Evolutionary conservation across 2,797 vertebrate species (phyloP), one percentile per base, ranked within the genome.

Genomic region (Cossypha caffra): DNA sequence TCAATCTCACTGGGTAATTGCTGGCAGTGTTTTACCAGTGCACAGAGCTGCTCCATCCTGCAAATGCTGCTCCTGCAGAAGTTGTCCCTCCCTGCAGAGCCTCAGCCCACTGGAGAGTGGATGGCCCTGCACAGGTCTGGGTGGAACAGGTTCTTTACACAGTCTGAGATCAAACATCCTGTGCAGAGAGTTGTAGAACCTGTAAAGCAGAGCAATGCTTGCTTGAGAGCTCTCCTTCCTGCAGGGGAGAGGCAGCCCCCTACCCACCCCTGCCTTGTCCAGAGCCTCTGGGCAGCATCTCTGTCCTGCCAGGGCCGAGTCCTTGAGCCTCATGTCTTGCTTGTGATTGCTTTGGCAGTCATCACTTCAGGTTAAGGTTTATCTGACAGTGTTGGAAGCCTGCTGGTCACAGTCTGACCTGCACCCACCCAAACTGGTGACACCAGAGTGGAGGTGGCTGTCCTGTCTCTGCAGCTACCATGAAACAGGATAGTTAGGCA

Each of bases 251-350:
- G 33, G 4, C 61, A 62, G 48, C 12, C 13, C 35, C 58, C 10
- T 20, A 1, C 3, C 35, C 33, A 8, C 2, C 2, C 14, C 50
- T 64, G 67, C 79, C 40, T 29, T 24, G 33, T 13, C 52, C 24
- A 1, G 19, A n/a, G 66, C 35, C 7, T 3, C 3, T 13, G 61
- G 37, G 33, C 54, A 42, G 38, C 0, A 0, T 43, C 33, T 48
- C 16, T 24, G 31, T 0, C 3, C 58, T 57, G 33, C 31, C 10
- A 23, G 48, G 51, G 25, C 37, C 3, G 10, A 33, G 35, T 11
- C 47, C 35, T 63, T 5, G 31, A 61, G 62, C 16, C 48, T 42
- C 13, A 2, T 10, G 20, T 7, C 47, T 23, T 50, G 5, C 68
- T 72, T 48, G 18, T 25, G 37, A 19, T 28, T 10, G 2, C 37